A percentile compares a stretch with the other conserved stretches of the same genome.
phyloP scores from a whole-genome alignment of 2,113 vertebrate genomes.

The Podarcis muralis region DNA sequence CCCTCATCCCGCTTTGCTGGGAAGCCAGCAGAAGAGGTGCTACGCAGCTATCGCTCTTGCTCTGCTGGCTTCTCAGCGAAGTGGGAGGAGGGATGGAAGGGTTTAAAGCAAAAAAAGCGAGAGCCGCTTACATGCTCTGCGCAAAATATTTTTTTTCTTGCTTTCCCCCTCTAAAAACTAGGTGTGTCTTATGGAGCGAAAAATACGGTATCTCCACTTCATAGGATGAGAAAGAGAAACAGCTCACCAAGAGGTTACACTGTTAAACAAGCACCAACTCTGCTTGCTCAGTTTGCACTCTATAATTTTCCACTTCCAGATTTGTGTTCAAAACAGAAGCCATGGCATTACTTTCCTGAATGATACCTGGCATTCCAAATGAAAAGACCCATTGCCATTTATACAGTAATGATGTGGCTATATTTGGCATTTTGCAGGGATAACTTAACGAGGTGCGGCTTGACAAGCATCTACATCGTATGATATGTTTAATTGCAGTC shows the following conservation, averaged over 20 bases:
- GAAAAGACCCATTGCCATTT: background rate
- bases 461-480: conserved; percentile 36
- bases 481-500: conserved; percentile 14
- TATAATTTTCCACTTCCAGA: conserved; percentile 7
- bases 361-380: conserved; percentile 30
- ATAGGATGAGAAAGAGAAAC: background rate
- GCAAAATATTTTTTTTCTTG: no score
- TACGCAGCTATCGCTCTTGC: no score
- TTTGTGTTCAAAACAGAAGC: background rate
- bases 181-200: no score
- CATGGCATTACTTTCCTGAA: conserved; percentile 32
- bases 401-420: conserved; percentile 21
- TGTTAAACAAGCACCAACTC: background rate
- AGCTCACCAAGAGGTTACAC: background rate
- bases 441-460: background rate
- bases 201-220: no score
- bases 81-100: no score
- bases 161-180: no score
- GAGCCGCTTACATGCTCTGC: no score
- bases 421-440: conserved; percentile 31
- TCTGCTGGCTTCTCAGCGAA: no score
- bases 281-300: background rate
- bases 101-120: no score
- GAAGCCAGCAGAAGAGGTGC: no score
- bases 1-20: no score